Base-by-base conservation (phyloP, 64 coral and sea anemone genomes). In the Porites lutea region DNA sequence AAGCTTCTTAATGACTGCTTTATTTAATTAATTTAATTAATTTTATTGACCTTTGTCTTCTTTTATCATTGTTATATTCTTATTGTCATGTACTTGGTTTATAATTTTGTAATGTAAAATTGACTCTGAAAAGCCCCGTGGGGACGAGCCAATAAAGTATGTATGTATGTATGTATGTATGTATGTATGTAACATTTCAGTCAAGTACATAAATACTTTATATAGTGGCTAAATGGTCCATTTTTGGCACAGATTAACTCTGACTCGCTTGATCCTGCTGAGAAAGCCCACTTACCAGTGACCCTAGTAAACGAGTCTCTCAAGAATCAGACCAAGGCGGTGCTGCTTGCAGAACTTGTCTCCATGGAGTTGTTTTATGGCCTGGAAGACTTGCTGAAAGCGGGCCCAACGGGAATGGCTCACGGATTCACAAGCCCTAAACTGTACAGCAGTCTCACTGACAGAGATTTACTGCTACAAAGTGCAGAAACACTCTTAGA, bases 321-420 rank as follows among this genome's bases (percentile, higher is more conserved):
- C 23, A 86, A 83, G 52, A 91, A 97, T 84, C 95, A 97, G 76
- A 97, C 95, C 4, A 97, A 97, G 67, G 88, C 95, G 21, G 90
- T 97, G n/a, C 81, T 97, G 54, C 95, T 97, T 21, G 82, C 90
- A 21, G 95, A 97, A 5, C 68, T 97, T 15, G 79, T 93, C 14
- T 97, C 95, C 0, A 91, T 97, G 95, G 95, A 97, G 62, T 50
- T 94, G 13, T 97, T 94, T 50, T 97, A 97, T 65, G 95, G 95
- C 8, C 81, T 97, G 19, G 95, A 97, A 62, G 95, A 97, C 71
- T 44, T 97, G 92, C 43, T 97, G 16, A 75, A 61, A 51, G 52
- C 12, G 44, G 72, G 67, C 48, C 8, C 59, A 19, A 67, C 80
- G 48, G 59, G 78, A 57, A 65, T 79, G 48, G 75, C 62, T 10